Conservation (phyloP, 2,113 vertebrate genomes). For the Pipa parva region DNA sequence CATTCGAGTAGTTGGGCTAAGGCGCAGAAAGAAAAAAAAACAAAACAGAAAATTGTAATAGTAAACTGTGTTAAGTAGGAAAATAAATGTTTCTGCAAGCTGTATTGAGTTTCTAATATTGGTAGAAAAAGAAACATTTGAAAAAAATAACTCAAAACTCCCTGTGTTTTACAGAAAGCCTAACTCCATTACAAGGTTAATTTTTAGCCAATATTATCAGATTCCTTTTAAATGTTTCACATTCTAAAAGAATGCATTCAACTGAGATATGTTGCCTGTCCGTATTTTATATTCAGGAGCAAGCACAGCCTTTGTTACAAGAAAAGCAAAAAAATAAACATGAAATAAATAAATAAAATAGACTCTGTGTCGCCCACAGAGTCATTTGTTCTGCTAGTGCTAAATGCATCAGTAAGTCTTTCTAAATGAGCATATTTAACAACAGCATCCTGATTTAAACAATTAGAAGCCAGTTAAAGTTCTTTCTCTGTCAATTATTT, state of each 20-base stretch:
- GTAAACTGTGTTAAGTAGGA: neutral
- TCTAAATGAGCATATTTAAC: constrained; percentile 40
- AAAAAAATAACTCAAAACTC: too few species aligned
- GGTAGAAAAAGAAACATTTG: too few species aligned
- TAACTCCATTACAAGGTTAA: too few species aligned
- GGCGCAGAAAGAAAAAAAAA: neutral
- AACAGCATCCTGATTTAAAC: constrained; percentile 28
- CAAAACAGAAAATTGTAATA: neutral
- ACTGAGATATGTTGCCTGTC: too few species aligned
- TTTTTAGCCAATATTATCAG: too few species aligned
- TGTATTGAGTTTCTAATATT: too few species aligned
- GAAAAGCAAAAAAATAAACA: constrained; percentile 14
- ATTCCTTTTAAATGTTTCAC: too few species aligned
- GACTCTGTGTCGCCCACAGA: constrained; percentile 15
- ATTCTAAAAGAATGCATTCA: too few species aligned
- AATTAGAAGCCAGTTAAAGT: constrained; percentile 34
- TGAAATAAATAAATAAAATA: constrained; percentile 32
- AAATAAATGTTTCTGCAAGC: too few species aligned
- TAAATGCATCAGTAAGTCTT: constrained; percentile 38
- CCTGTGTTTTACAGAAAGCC: too few species aligned
- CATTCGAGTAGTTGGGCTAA: too few species aligned
- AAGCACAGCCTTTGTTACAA: neutral
- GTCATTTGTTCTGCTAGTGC: constrained; percentile 37
- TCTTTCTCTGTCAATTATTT: constrained; percentile 35
- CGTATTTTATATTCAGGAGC: neutral